A percentile compares a stretch with the other conserved stretches of the same genome.
phyloP scores from a whole-genome alignment of 2,888 invertebrate species.

The Empis stercorea region DNA sequence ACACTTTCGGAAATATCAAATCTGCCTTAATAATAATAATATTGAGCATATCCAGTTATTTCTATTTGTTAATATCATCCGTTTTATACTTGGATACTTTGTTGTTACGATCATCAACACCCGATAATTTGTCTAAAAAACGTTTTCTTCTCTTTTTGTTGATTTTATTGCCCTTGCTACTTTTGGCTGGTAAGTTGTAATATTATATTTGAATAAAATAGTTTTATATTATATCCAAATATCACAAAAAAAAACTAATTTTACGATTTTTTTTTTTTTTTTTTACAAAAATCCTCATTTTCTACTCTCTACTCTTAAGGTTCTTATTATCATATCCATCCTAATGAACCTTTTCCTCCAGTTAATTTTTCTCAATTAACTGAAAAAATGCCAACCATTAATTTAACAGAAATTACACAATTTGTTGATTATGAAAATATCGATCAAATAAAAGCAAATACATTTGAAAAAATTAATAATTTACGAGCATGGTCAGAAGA shows the following conservation, averaged over 20 bases:
- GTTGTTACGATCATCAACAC: conserved; percentile 24
- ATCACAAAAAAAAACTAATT: not conserved
- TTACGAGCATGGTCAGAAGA: conserved; percentile 36
- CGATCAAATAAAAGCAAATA: conserved; percentile 37
- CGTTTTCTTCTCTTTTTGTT: conserved; percentile 32
- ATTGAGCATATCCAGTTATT: conserved; percentile 19
- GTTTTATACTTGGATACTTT: conserved; percentile 30
- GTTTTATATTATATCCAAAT: not conserved
- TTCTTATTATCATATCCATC: conserved; percentile 33
- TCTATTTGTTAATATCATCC: conserved; percentile 29
- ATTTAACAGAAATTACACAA: conserved; percentile 4
- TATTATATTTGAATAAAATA: not conserved
- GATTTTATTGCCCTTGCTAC: conserved; percentile 40
- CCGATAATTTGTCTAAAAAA: conserved; percentile 26
- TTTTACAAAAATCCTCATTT: not conserved
- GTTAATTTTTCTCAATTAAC: conserved; percentile 23
- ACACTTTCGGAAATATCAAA: conserved; percentile 19
- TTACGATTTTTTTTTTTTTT: not conserved
- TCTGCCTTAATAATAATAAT: conserved; percentile 20
- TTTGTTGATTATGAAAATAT: conserved; percentile 18
- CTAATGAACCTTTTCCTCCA: conserved; percentile 32
- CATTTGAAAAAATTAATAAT: conserved; percentile 40
- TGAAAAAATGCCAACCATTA: conserved; percentile 13
- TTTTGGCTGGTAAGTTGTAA: conserved; percentile 43
- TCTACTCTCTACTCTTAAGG: conserved; percentile 15